A percentile compares a stretch with the other conserved stretches of the same genome.
Evolutionary conservation across 2,113 vertebrate species (phyloP).

Genomic region (Chloroceryle aenea): DNA sequence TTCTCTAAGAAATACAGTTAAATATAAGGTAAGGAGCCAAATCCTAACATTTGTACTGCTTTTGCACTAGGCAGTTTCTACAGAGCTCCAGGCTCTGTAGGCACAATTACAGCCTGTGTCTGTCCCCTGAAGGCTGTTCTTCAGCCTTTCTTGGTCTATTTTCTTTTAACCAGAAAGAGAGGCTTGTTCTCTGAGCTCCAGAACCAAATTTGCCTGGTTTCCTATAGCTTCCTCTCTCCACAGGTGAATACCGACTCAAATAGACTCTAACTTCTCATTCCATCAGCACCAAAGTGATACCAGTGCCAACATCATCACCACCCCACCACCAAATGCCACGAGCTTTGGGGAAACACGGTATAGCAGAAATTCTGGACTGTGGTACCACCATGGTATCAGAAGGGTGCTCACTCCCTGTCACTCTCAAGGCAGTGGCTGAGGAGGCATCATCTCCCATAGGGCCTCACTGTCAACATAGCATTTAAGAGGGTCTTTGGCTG

Average conservation of each 20-base stretch:
- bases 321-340: rapidly evolving
- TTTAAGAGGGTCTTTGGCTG: not conserved
- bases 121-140: not conserved
- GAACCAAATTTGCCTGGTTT: not conserved
- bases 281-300: rapidly evolving
- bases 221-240: not conserved
- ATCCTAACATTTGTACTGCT: not conserved
- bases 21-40: not conserved
- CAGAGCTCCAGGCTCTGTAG: not conserved
- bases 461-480: not conserved
- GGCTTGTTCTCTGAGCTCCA: not conserved
- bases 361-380: not conserved
- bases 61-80: not conserved
- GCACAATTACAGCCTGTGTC: not conserved
- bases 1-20: not conserved
- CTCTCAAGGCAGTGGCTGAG: not conserved
- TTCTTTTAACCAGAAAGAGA: not conserved
- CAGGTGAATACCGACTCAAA: not conserved
- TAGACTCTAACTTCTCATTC: not conserved
- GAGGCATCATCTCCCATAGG: rapidly evolving
- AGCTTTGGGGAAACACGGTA: not conserved
- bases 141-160: not conserved
- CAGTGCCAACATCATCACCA: not conserved
- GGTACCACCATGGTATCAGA: not conserved
- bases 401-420: not conserved